phyloP scores from a whole-genome alignment of 2,797 vertebrate genomes.

The Heteromormyrus szaboi region DNA sequence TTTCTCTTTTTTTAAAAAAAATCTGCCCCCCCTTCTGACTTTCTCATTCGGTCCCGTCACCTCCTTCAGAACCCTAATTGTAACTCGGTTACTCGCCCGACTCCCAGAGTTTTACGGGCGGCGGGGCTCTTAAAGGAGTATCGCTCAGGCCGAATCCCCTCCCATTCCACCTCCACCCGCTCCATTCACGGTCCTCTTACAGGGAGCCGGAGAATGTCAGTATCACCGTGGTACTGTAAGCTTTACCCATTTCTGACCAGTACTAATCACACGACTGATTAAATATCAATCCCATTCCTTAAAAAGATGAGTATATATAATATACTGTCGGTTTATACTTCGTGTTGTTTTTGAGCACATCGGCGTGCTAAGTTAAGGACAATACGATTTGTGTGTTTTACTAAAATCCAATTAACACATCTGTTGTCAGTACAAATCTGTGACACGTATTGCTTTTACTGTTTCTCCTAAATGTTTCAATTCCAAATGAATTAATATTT shows the following conservation, averaged over 20 bases:
- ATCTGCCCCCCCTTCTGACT: conserved; percentile 24
- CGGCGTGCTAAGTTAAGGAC: background rate
- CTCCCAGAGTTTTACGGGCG: conserved; percentile 60
- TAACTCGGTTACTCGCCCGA: conserved; percentile 47
- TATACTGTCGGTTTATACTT: background rate
- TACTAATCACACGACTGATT: background rate
- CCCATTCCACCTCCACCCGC: conserved; percentile 39
- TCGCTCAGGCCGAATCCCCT: conserved; percentile 50
- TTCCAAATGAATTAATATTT: background rate
- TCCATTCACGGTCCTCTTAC: background rate
- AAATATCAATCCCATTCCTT: background rate
- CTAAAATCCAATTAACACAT: background rate
- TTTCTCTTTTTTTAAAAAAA: background rate
- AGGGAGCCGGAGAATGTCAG: background rate
- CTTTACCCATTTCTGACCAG: background rate
- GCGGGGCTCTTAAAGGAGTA: conserved; percentile 73
- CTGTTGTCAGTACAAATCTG: background rate
- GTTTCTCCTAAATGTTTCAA: background rate
- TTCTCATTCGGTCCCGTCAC: conserved; percentile 68
- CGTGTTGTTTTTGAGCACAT: background rate
- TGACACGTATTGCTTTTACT: background rate
- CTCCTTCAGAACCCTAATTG: conserved; percentile 69
- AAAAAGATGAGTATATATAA: background rate
- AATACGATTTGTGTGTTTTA: background rate
- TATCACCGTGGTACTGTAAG: background rate